Evolutionary conservation across 2,113 vertebrate genomes (phyloP), one percentile per base, ranked within the genome.

Genomic region (Psettodes erumei): DNA sequence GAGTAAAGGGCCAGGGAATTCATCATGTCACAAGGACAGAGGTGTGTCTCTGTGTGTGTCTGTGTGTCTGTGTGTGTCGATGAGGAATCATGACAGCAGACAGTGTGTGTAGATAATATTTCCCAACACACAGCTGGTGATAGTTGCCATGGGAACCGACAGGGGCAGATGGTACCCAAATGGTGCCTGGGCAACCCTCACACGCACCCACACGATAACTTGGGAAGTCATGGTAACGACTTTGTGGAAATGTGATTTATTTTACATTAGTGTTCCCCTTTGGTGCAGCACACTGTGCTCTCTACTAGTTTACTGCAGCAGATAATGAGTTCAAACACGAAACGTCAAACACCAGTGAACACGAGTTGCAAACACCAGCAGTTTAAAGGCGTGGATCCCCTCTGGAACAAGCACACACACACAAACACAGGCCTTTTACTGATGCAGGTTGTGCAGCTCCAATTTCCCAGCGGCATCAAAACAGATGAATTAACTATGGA

Each of bases 111-210:
- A 75, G 81, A 51, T 63, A 74, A 84, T 37, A 54, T 86, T 79
- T 84, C 75, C 65, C 81, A 81, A 56, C 74, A 72, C 68, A 85
- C 83, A 89, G 81, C 82, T 87, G 78, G 51, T 73, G 72, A 71
- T 35, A 75, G 86, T 86, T 86, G 43, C 78, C 80, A 90, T 87
- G 86, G 82, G 64, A 82, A 90, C 83, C 63, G n/a, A 83, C 37
- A 71, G 70, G 71, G 69, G 82, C 90, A 91, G 90, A 91, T 90
- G 90, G 89, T 50, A 27, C 55, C 51, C 69, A 78, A 79, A 79
- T 84, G 83, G 59, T 71, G 79, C 55, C 54, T 82, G 45, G 47
- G 73, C 5, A 1, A 59, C 30, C 33, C 27, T 21, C 53, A 27
- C 27, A 28, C 45, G 19, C 62, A 42, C 45, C 19, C 59, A 62